Evolutionary conservation across 2,888 invertebrate species (phyloP).

Genomic region (Heteropelma amictum): DNA sequence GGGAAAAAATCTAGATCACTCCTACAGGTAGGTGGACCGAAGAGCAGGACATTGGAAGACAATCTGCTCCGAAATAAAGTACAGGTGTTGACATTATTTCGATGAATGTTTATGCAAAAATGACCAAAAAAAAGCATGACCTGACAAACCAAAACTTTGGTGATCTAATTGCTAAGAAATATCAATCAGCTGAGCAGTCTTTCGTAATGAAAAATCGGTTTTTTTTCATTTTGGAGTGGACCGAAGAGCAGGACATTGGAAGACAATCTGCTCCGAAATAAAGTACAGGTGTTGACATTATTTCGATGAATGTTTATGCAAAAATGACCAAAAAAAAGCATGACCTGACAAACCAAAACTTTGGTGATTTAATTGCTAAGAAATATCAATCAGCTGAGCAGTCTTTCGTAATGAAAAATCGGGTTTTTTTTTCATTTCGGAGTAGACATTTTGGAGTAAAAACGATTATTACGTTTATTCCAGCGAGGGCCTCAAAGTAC

Average conservation of each 20-base stretch:
- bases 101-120: neutral
- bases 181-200: too few relatives aligned
- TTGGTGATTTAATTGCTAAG: too few relatives aligned
- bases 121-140: constrained; percentile 1
- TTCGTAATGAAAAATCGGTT: too few relatives aligned
- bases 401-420: too few relatives aligned
- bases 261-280: constrained; percentile 10
- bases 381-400: too few relatives aligned
- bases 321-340: constrained; percentile 9
- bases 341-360: too few relatives aligned
- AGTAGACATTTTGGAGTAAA: neutral
- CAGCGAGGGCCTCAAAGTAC: too few relatives aligned
- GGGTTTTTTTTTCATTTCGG: neutral
- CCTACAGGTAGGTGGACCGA: constrained; percentile 53
- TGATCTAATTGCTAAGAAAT: too few relatives aligned
- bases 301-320: neutral
- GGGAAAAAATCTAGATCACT: constrained; percentile 26
- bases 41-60: neutral
- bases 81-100: neutral
- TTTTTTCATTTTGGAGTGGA: too few relatives aligned
- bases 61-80: constrained; percentile 13
- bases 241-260: neutral
- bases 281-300: neutral
- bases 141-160: too few relatives aligned
- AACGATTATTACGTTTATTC: too few relatives aligned